A percentile compares a stretch with the other conserved stretches of the same genome.
phyloP scores from a whole-genome alignment of 2,797 vertebrate species.

The Valencia hispanica region DNA sequence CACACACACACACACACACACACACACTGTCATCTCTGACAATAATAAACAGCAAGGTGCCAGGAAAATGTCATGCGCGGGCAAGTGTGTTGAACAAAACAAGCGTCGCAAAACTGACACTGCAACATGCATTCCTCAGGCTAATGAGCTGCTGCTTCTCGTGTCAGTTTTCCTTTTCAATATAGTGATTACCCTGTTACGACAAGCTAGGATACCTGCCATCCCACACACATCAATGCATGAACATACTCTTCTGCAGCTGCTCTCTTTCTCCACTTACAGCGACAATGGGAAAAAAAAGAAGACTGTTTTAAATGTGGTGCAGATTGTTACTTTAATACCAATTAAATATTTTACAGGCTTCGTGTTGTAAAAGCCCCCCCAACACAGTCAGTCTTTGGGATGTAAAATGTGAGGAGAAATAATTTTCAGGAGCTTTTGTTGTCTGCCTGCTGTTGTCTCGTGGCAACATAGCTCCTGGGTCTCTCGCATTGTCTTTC shows the following conservation, averaged over 20 bases:
- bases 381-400: neutral
- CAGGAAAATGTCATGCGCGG: conserved; percentile 26
- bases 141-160: conserved; percentile 58
- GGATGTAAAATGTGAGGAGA: neutral
- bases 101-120: conserved; percentile 44
- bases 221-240: conserved; percentile 9
- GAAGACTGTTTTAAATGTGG: conserved; percentile 22
- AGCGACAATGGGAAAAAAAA: conserved; percentile 69
- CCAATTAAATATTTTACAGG: conserved; percentile 17
- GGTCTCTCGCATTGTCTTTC: neutral
- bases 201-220: conserved; percentile 39
- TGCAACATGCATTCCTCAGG: conserved; percentile 31
- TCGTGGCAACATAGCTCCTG: conserved; percentile 3
- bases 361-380: conserved; percentile 7
- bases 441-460: neutral
- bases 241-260: neutral
- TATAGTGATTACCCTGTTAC: conserved; percentile 37
- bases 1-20: neutral
- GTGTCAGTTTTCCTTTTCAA: conserved; percentile 50
- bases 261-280: conserved; percentile 56
- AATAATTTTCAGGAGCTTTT: neutral
- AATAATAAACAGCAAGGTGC: conserved; percentile 50
- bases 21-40: conserved; percentile 30
- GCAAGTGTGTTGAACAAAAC: conserved; percentile 37
- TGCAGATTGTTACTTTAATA: conserved; percentile 27